Base-by-base conservation (phyloP, 2,113 vertebrate species). In the Orthonyx spaldingii region DNA sequence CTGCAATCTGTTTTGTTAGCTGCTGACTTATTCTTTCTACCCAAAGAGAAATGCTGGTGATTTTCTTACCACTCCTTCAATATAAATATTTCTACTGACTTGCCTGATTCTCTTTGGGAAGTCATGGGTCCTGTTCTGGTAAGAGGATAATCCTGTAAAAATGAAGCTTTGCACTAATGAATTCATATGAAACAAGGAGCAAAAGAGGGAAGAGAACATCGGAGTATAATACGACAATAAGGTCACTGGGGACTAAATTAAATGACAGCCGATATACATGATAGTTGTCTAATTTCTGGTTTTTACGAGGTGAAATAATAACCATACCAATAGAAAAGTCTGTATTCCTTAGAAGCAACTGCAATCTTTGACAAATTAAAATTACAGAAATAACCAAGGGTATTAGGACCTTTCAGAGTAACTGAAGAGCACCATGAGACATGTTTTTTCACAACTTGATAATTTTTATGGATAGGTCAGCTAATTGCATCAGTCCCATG, bases 311-410 rank as follows among this genome's bases (percentile, higher is more conserved):
- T 57, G 9, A 72, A 72, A 83, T 28, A 68, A 22, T 35, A 71
- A 83, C 20, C 0, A 0, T 37, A 35, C 21, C 20, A 16, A 59
- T 2, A 50, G 13, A 5, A 63, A 81, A 74, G 28, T 32, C 55
- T 56, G 5, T 20, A 10, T 71, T 71, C 47, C 30, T 90, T 35
- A 69, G 46, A 69, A 92, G 12, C 7, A 85, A 16, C 16, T 18
- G 5, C 8, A 13, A 37, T 69, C 26, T 57, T 55, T 52, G 55
- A 28, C 14, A 10, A 52, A 57, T 53, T 46, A 24, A 41, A 75
- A 27, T 53, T 44, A 47, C 41, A 21, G 23, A 71, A 46, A 19
- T 59, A 86, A 16, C 15, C 56, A 87, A 22, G 46, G 28, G 17
- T 57, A 12, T 65, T 28, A 41, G 35, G 63, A 47, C 10, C 10